Conservation (phyloP, 2,797 vertebrate species). For the Betta splendens region DNA sequence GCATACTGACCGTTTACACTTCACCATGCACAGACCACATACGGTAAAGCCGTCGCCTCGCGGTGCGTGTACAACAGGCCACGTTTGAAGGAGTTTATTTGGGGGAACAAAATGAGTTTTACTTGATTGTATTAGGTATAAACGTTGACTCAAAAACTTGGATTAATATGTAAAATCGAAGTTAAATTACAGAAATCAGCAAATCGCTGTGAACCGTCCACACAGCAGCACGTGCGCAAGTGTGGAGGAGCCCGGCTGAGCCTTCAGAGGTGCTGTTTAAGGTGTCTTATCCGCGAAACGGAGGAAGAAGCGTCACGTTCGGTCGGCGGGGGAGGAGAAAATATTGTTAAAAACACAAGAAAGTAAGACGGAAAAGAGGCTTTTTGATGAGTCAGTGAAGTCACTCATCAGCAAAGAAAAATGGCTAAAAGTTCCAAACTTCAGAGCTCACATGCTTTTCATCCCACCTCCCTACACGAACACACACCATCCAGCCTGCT, state of each 20-base stretch:
- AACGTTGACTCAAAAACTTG: background rate
- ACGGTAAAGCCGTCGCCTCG: constrained; percentile 16
- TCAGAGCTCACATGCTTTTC: constrained; percentile 56
- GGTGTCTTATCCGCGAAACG: constrained; percentile 50
- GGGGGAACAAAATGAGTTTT: background rate
- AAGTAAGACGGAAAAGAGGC: constrained; percentile 19
- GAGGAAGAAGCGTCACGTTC: constrained; percentile 52
- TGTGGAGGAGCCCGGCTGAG: constrained; percentile 27
- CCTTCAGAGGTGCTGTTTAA: constrained; percentile 45
- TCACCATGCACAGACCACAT: constrained; percentile 36
- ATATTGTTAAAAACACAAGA: constrained; percentile 39
- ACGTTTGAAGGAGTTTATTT: constrained; percentile 22
- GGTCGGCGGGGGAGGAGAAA: constrained; percentile 10
- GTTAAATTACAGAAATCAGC: constrained; percentile 4
- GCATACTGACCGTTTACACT: constrained; percentile 68
- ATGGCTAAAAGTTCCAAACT: constrained; percentile 42
- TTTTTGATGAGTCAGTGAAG: constrained; percentile 65
- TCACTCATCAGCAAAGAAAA: constrained; percentile 28
- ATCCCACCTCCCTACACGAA: constrained; percentile 39
- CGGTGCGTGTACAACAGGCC: background rate
- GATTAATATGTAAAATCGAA: constrained; percentile 5
- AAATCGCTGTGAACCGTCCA: constrained; percentile 28
- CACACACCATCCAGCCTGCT: constrained; percentile 21
- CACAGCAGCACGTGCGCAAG: constrained; percentile 13
- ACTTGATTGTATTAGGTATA: background rate